Percentiles rank a stretch among this genome's conserved stretches.
Conservation (phyloP, 2,113 vertebrate species). For the Anser brachyrhynchus region DNA sequence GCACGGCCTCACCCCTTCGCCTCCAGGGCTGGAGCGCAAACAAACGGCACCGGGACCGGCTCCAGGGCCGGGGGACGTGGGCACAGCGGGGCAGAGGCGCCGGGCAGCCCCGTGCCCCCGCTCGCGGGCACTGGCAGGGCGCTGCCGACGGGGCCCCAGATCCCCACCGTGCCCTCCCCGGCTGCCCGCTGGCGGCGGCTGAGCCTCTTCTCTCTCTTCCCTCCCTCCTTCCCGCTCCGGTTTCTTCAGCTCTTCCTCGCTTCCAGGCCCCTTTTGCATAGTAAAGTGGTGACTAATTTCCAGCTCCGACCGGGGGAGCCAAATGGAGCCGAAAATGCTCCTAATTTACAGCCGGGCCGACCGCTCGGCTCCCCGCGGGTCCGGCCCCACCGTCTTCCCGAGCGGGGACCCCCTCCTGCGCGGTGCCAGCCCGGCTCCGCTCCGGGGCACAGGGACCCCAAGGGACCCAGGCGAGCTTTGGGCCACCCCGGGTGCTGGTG, state of each 20-base stretch:
- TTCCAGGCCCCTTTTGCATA: conserved; percentile 66
- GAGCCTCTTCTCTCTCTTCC: neutral
- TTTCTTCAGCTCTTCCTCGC: conserved; percentile 44
- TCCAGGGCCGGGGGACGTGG: conserved; percentile 75
- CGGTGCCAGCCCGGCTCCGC: neutral
- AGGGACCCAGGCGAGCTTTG: neutral
- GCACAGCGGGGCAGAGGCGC: conserved; percentile 47
- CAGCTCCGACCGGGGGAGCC: conserved; percentile 61
- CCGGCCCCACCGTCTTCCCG: neutral
- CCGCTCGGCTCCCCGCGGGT: neutral
- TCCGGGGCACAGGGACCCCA: neutral
- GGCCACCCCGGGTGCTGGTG: neutral
- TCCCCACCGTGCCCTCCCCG: conserved; percentile 72
- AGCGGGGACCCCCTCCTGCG: neutral
- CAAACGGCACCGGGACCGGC: neutral
- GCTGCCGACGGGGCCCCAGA: conserved; percentile 62
- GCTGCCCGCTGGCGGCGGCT: neutral
- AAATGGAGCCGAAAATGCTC: conserved; percentile 43
- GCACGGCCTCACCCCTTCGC: conserved; percentile 82
- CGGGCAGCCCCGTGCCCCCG: conserved; percentile 74
- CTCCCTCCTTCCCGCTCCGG: conserved; percentile 1
- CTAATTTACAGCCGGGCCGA: conserved; percentile 4
- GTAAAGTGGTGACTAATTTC: conserved; percentile 73
- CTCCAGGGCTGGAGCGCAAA: neutral
- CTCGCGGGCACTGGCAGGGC: conserved; percentile 74